A percentile compares a stretch with the other conserved stretches of the same genome.
These are phyloP conservation scores for Onchidella celtica DNA, from an alignment of 2,888 invertebrate genomes.

Conservation along the genomic window DNA sequence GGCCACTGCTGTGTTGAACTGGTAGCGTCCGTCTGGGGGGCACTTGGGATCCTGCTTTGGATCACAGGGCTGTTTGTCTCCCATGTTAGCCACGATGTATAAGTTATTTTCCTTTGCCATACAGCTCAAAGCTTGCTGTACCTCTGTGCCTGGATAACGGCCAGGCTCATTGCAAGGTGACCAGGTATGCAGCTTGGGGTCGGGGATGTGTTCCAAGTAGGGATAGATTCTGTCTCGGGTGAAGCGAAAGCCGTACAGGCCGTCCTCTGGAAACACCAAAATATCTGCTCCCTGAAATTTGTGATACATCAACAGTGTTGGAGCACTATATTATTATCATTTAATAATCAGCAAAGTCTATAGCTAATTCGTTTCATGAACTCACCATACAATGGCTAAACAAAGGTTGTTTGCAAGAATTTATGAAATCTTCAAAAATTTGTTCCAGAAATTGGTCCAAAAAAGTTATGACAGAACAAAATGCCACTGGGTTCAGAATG, in stretches of 20 bases:
- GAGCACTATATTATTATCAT: too few species aligned
- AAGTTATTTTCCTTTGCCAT: conserved; percentile 83
- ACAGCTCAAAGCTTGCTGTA: conserved; percentile 80
- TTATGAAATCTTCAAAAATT: too few species aligned
- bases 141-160: conserved; percentile 41
- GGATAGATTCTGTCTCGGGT: conserved; percentile 52
- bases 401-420: too few species aligned
- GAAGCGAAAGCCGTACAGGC: conserved; percentile 79
- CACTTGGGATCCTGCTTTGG: conserved; percentile 49
- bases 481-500: too few species aligned
- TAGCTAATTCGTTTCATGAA: too few species aligned
- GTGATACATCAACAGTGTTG: too few species aligned
- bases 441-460: too few species aligned
- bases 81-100: conserved; percentile 87
- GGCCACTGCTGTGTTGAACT: conserved; percentile 89
- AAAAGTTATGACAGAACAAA: too few species aligned
- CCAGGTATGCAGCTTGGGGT: conserved; percentile 82
- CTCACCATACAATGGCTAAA: too few species aligned
- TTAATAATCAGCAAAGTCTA: too few species aligned
- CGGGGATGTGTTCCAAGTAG: conserved; percentile 66
- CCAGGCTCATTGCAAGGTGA: conserved; percentile 64
- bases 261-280: conserved; percentile 88
- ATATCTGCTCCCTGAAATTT: conserved; percentile 85
- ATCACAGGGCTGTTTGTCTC: conserved; percentile 84
- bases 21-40: conserved; percentile 54